Evolutionary conservation across 2,113 vertebrate species (phyloP).

Genomic region (Onychostruthus taczanowskii): DNA sequence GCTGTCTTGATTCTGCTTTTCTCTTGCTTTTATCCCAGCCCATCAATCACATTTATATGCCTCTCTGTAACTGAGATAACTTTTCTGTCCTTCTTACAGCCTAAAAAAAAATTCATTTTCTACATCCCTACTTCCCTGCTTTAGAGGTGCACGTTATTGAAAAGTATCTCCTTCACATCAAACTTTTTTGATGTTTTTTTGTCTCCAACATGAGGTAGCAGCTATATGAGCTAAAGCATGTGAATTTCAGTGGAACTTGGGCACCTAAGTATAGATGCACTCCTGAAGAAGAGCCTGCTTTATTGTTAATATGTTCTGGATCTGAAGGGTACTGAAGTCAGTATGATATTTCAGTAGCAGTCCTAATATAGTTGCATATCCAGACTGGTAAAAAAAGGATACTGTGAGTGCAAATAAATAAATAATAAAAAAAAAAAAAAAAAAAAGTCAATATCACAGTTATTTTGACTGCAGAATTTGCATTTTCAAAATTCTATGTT

Average conservation of each 20-base stretch:
- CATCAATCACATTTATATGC: not conserved
- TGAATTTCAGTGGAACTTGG: not conserved
- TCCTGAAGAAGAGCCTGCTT: not conserved
- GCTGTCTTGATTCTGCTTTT: not conserved
- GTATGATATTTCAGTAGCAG: not conserved
- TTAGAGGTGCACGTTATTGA: not conserved
- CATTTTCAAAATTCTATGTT: not conserved
- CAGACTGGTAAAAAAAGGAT: not conserved
- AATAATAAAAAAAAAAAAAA: not conserved
- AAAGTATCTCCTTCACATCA: not conserved
- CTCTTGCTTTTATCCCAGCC: not conserved
- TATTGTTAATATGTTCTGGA: not conserved
- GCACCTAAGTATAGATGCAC: not conserved
- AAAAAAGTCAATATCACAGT: not conserved
- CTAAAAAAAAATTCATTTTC: not conserved
- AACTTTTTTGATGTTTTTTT: not conserved
- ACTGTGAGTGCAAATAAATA: fast-evolving
- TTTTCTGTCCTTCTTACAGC: not conserved
- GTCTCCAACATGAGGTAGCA: not conserved
- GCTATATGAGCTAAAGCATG: not conserved
- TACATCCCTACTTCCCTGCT: not conserved
- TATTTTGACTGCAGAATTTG: not conserved
- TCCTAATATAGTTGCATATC: not conserved
- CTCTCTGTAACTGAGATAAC: not conserved
- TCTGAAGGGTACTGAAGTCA: not conserved